Conservation (phyloP, 2,113 vertebrate genomes). For the Ochotona curzoniae region DNA sequence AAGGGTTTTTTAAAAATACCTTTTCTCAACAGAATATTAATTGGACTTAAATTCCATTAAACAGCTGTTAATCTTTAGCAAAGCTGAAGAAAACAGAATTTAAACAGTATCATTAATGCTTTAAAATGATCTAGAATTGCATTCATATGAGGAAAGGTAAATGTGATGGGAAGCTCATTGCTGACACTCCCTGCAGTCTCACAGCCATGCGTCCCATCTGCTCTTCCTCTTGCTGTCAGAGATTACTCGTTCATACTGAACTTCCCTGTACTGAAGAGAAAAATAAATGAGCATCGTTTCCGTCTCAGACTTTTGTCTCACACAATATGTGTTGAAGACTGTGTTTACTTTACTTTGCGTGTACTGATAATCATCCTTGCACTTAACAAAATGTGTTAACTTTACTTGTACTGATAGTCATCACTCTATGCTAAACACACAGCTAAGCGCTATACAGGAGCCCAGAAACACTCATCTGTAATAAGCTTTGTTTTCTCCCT, state of each 20-base stretch:
- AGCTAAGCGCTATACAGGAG: background rate
- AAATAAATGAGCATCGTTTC: conserved; percentile 47
- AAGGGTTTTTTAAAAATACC: too few relatives aligned
- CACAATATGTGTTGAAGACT: background rate
- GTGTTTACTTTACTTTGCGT: background rate
- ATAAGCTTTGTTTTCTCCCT: background rate
- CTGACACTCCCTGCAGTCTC: background rate
- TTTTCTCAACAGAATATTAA: background rate
- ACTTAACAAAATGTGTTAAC: too few relatives aligned
- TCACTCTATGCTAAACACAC: background rate
- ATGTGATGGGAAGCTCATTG: background rate
- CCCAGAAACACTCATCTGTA: background rate
- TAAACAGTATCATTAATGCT: conserved; percentile 18
- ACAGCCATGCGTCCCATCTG: background rate
- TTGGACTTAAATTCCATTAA: conserved; percentile 50
- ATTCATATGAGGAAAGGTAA: conserved; percentile 15
- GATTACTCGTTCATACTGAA: background rate
- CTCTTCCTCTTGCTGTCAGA: conserved; percentile 7
- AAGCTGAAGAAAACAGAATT: background rate
- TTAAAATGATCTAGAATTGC: conserved; percentile 33
- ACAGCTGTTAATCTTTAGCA: conserved; percentile 9
- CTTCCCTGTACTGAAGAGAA: background rate
- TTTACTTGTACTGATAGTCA: background rate
- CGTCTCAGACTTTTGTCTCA: background rate
- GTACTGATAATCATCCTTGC: background rate